Evolutionary conservation across 2,797 vertebrate genomes (phyloP).

Genomic region (Lepus townsendii): DNA sequence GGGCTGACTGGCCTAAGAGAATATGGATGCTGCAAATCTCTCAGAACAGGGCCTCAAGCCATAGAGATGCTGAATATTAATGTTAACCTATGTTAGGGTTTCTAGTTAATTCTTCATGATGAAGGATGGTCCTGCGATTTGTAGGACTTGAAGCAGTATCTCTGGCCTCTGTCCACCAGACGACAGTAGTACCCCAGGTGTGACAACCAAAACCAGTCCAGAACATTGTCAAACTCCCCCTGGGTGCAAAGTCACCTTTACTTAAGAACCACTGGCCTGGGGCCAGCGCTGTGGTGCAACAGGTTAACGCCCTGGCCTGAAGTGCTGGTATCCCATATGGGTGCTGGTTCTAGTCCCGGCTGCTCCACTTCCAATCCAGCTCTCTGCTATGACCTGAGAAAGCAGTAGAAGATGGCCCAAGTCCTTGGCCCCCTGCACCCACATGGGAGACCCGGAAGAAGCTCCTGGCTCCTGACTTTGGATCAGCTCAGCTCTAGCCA

Average conservation of each 20-base stretch:
- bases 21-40: slow-evolving; percentile 4
- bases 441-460: too few species aligned
- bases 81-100: neutral
- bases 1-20: neutral
- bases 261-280: neutral
- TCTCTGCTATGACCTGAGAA: too few species aligned
- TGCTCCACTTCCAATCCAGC: too few species aligned
- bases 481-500: too few species aligned
- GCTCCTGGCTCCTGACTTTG: too few species aligned
- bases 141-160: neutral
- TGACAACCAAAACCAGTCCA: slow-evolving; percentile 49
- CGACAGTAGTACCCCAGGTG: neutral
- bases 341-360: too few species aligned
- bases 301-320: too few species aligned
- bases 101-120: neutral
- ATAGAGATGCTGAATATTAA: slow-evolving; percentile 10
- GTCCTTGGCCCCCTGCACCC: too few species aligned
- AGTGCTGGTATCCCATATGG: too few species aligned
- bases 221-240: neutral
- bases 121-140: neutral
- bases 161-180: neutral
- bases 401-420: too few species aligned
- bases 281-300: too few species aligned
- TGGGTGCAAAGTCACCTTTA: slow-evolving; percentile 16
- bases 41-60: neutral